phyloP scores from a whole-genome alignment of 2,113 vertebrate genomes.

The Hemibagrus wyckioides region DNA sequence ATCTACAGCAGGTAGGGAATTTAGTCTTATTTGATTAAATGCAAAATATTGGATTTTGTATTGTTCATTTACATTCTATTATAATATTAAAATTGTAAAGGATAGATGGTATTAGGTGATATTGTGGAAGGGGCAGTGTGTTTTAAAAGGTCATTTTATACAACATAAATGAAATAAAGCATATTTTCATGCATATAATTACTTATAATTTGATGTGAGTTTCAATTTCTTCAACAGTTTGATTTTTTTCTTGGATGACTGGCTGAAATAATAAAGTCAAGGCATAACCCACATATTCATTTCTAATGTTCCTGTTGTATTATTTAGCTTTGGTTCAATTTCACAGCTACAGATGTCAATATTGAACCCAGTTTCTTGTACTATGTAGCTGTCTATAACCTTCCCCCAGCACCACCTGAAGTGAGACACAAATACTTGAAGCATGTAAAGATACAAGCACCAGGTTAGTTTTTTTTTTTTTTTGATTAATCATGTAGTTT shows the following conservation, averaged over 20 bases:
- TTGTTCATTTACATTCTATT: too few relatives aligned
- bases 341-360: background rate
- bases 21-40: background rate
- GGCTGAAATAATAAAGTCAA: background rate
- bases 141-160: background rate
- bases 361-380: background rate
- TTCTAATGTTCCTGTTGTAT: background rate
- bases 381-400: background rate
- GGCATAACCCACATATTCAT: background rate
- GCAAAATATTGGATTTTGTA: background rate
- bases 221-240: background rate
- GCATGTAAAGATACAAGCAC: fast-evolving
- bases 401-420: background rate
- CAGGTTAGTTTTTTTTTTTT: slow-evolving; percentile 22
- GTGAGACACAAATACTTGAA: fast-evolving
- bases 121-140: background rate
- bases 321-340: slow-evolving; percentile 45
- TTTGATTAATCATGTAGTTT: background rate
- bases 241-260: background rate
- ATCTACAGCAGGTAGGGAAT: slow-evolving; percentile 33
- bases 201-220: background rate
- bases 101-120: background rate
- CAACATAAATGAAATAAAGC: background rate
- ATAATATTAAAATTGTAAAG: background rate
- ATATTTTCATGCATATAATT: background rate